Conservation (phyloP, 2,888 invertebrate genomes). For the Ophion costatus region DNA sequence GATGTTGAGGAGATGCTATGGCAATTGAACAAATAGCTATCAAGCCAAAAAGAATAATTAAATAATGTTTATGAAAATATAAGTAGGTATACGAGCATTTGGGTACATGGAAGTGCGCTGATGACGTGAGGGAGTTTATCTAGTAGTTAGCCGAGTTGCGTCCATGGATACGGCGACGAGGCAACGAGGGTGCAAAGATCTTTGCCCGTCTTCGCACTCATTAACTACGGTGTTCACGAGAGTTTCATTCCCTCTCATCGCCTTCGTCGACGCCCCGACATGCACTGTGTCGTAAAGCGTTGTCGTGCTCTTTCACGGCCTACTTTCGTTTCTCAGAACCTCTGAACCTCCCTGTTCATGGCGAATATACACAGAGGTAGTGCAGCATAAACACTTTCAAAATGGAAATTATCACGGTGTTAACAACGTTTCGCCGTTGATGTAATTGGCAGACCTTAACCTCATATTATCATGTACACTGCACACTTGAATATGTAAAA, state of each 20-base stretch:
- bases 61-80: not conserved
- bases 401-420: conserved; percentile 51
- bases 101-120: not conserved
- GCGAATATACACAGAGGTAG: conserved; percentile 29
- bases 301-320: conserved; percentile 70
- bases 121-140: conserved; percentile 16
- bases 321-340: conserved; percentile 65
- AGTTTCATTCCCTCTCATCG: conserved; percentile 27
- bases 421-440: conserved; percentile 63
- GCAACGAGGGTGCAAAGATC: conserved; percentile 48
- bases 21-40: too few relatives aligned
- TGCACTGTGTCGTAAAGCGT: conserved; percentile 69
- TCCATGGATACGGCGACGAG: conserved; percentile 16
- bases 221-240: conserved; percentile 69
- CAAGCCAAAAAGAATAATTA: too few relatives aligned
- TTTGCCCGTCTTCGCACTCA: conserved; percentile 67
- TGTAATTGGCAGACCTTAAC: conserved; percentile 68
- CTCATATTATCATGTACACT: conserved; percentile 22
- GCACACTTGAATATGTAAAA: conserved; percentile 47
- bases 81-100: conserved; percentile 4
- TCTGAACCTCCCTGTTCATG: conserved; percentile 55
- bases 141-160: conserved; percentile 48
- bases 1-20: too few relatives aligned
- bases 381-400: conserved; percentile 25
- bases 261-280: conserved; percentile 41